Evolutionary conservation across 2,888 invertebrate species (phyloP).

Genomic region (Cantharis rustica): DNA sequence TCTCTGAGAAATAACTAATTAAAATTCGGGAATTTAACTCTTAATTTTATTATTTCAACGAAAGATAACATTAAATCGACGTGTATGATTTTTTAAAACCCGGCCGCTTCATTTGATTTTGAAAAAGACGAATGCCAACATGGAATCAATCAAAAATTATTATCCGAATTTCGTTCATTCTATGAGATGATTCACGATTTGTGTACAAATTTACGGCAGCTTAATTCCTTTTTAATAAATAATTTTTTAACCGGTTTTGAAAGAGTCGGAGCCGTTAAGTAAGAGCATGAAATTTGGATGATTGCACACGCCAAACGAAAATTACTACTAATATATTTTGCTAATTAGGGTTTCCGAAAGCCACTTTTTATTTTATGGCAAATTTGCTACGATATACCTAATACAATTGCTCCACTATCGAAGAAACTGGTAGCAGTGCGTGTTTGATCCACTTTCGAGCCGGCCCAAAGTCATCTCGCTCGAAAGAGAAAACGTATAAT

Average conservation of each 20-base stretch:
- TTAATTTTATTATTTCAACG: conserved; percentile 38
- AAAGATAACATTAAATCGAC: conserved; percentile 26
- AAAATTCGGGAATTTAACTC: conserved; percentile 40
- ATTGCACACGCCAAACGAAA: neutral
- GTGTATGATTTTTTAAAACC: conserved; percentile 10
- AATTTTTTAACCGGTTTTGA: neutral
- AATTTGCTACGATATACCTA: neutral
- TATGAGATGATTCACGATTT: neutral
- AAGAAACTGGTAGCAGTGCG: neutral
- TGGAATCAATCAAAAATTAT: neutral
- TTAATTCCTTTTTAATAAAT: neutral
- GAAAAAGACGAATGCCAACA: neutral
- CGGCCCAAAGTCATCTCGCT: conserved; percentile 43
- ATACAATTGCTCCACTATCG: neutral
- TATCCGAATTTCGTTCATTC: neutral
- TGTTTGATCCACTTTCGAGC: neutral
- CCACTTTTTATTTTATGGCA: neutral
- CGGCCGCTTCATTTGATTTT: conserved; percentile 9
- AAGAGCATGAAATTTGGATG: neutral
- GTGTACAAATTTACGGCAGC: neutral
- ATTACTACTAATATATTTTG: neutral
- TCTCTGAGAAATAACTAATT: conserved; percentile 40
- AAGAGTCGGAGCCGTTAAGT: neutral
- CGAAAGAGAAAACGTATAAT: conserved; percentile 45
- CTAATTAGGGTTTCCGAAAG: neutral